phyloP scores from a whole-genome alignment of 1,140 invertebrate species.

The Sitophilus oryzae region DNA sequence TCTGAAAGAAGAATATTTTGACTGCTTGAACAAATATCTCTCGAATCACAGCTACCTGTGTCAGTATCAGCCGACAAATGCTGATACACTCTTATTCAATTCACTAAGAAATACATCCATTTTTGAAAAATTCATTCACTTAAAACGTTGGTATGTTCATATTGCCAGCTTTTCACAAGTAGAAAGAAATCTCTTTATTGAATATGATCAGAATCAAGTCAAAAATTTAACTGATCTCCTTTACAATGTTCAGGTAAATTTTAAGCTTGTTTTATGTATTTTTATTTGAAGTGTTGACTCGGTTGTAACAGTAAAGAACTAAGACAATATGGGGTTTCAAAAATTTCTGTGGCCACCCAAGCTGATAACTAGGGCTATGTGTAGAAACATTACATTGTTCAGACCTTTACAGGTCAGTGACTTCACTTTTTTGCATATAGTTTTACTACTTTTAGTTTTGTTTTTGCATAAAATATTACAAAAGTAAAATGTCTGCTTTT shows the following conservation, averaged over 20 bases:
- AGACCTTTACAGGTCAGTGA: constrained; percentile 41
- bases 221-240: constrained; percentile 13
- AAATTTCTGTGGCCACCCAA: constrained; percentile 31
- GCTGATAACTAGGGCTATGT: constrained; percentile 25
- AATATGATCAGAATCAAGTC: constrained; percentile 11
- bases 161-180: constrained; percentile 51
- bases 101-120: constrained; percentile 41
- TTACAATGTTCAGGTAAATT: constrained; percentile 32
- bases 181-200: constrained; percentile 42
- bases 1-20: constrained; percentile 30
- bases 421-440: constrained; percentile 13
- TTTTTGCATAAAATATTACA: constrained; percentile 3
- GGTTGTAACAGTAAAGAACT: constrained; percentile 1
- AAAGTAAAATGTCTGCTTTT: neutral
- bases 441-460: neutral
- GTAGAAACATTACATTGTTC: constrained; percentile 23
- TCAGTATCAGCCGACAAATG: constrained; percentile 49
- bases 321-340: constrained; percentile 22
- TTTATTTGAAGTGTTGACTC: constrained; percentile 30
- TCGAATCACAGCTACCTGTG: constrained; percentile 51
- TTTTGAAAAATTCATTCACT: constrained; percentile 42
- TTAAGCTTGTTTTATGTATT: constrained; percentile 20
- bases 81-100: constrained; percentile 48
- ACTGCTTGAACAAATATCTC: constrained; percentile 44
- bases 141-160: constrained; percentile 56